Percentiles rank a stretch among this genome's conserved stretches.
phyloP scores from a whole-genome alignment of 1,140 invertebrate genomes.

The Sarcophaga bullata region DNA sequence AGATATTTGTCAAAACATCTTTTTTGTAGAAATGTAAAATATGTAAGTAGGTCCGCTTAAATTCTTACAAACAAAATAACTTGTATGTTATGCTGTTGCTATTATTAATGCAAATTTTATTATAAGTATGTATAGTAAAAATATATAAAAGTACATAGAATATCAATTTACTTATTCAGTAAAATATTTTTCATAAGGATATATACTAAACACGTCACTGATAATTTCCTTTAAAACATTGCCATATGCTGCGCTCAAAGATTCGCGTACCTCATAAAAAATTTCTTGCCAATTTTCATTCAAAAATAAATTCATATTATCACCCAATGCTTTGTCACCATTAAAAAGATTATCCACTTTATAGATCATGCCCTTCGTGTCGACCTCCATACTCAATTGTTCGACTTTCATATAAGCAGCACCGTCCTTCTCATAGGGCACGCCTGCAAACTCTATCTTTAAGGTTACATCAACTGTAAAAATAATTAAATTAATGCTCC shows the following conservation, averaged over 20 bases:
- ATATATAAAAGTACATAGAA: too few relatives aligned
- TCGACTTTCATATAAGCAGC: slow-evolving; percentile 50
- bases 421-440: slow-evolving; percentile 49
- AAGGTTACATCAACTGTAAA: slow-evolving; percentile 46
- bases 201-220: slow-evolving; percentile 67
- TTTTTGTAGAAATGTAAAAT: too few relatives aligned
- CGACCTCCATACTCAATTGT: slow-evolving; percentile 46
- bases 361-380: slow-evolving; percentile 43
- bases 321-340: slow-evolving; percentile 63
- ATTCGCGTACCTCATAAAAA: slow-evolving; percentile 66
- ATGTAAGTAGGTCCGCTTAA: too few relatives aligned
- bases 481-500: background rate
- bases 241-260: slow-evolving; percentile 67
- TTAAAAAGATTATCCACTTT: slow-evolving; percentile 65
- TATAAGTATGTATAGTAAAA: too few relatives aligned
- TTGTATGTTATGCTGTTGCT: too few relatives aligned
- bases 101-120: too few relatives aligned
- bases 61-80: too few relatives aligned
- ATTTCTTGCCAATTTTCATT: slow-evolving; percentile 71
- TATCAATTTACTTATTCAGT: slow-evolving; percentile 22
- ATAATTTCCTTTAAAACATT: slow-evolving; percentile 66
- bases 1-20: too few relatives aligned
- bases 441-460: slow-evolving; percentile 46
- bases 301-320: slow-evolving; percentile 69
- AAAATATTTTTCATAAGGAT: slow-evolving; percentile 62